Evolutionary conservation across 2,113 vertebrate genomes (phyloP).

Genomic region (Electrona antarctica): DNA sequence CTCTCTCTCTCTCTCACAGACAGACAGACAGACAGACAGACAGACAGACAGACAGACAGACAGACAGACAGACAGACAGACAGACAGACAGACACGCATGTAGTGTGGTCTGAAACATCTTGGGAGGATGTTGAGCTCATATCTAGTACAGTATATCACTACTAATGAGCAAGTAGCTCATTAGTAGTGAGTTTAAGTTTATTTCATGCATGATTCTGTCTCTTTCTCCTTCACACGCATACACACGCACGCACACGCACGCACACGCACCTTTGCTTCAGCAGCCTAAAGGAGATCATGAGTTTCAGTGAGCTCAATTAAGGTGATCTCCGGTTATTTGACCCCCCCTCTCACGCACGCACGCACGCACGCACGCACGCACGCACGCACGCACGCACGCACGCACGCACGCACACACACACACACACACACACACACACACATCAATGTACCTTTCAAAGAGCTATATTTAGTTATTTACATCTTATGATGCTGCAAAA

Average conservation of each 20-base stretch:
- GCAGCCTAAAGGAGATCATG: neutral
- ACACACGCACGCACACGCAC: neutral
- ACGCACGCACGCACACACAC: neutral
- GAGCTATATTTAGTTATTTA: neutral
- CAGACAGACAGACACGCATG: too few relatives aligned
- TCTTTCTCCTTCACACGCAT: neutral
- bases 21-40: too few relatives aligned
- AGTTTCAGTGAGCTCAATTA: neutral
- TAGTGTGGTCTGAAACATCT: too few relatives aligned
- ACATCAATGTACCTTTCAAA: neutral
- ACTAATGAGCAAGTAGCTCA: too few relatives aligned
- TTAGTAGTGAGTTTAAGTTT: too few relatives aligned
- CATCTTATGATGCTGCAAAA: neutral
- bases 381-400: neutral
- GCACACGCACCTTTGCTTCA: neutral
- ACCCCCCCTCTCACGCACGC: neutral
- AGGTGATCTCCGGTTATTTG: neutral
- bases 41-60: too few relatives aligned
- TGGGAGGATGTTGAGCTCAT: too few relatives aligned
- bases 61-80: too few relatives aligned
- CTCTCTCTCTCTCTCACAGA: neutral
- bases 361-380: neutral
- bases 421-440: constrained; percentile 10
- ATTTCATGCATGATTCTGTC: too few relatives aligned
- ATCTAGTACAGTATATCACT: too few relatives aligned